Conservation (phyloP, 2,797 vertebrate species). For the Coregonus sp. region DNA sequence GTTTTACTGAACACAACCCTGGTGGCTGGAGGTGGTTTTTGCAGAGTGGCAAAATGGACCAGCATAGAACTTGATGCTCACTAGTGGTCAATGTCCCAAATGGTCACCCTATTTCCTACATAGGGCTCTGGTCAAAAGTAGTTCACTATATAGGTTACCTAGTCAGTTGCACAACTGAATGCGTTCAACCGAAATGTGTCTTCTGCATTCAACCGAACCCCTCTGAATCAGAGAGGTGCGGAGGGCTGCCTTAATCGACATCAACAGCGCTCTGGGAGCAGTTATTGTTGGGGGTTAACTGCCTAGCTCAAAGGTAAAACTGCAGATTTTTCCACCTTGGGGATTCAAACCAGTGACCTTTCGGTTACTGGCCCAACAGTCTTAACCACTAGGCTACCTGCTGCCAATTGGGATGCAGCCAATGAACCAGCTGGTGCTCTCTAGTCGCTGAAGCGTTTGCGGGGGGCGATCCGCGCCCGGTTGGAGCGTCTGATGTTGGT, state of each 20-base stretch:
- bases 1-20: not conserved
- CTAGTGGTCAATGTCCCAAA: not conserved
- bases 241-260: too few species aligned
- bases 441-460: slow-evolving; percentile 45
- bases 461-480: slow-evolving; percentile 33
- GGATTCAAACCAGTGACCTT: too few species aligned
- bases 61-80: not conserved
- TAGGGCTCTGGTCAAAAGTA: not conserved
- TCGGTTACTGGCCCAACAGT: too few species aligned
- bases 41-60: not conserved
- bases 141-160: not conserved
- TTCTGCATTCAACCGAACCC: too few species aligned
- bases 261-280: too few species aligned
- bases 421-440: not conserved
- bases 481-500: slow-evolving; percentile 45
- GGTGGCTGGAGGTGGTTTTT: not conserved
- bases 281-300: too few species aligned
- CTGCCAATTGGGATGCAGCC: not conserved
- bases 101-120: not conserved
- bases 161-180: not conserved
- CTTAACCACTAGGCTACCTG: too few species aligned
- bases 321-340: too few species aligned
- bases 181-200: too few species aligned
- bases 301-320: too few species aligned
- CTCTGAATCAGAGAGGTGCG: too few species aligned